These are phyloP conservation scores for Luidia sarsii DNA, from an alignment of 53 echinoderm and acorn worm genomes.

Conservation along the genomic window DNA sequence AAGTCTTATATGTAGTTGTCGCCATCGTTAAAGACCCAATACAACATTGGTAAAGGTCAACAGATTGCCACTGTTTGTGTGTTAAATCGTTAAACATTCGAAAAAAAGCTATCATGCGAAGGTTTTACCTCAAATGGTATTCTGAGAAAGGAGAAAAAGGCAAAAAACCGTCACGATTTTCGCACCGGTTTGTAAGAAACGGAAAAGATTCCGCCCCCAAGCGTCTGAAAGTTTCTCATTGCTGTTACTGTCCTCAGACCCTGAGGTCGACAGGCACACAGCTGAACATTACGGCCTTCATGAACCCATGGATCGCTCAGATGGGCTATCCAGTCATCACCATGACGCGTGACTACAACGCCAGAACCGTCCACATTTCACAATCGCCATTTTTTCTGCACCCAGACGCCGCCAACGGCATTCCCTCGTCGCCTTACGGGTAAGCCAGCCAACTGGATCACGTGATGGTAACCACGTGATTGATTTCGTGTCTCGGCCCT, in stretches of 20 bases:
- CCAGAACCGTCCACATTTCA: slow-evolving; percentile 61
- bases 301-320: slow-evolving; percentile 90
- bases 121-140: no score
- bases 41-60: no score
- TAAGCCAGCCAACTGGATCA: slow-evolving; percentile 39
- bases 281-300: slow-evolving; percentile 70
- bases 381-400: slow-evolving; percentile 83
- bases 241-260: background rate
- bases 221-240: background rate
- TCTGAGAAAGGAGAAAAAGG: no score
- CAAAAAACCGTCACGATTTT: no score
- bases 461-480: no score
- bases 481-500: no score
- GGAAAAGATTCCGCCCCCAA: background rate
- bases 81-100: no score
- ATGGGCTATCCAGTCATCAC: slow-evolving; percentile 85
- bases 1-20: no score
- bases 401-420: slow-evolving; percentile 34
- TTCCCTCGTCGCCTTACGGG: slow-evolving; percentile 75
- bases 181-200: no score
- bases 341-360: slow-evolving; percentile 67
- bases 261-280: slow-evolving; percentile 13
- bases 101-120: no score
- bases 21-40: no score
- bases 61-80: no score